These are phyloP conservation scores for Protonemura montana DNA, from an alignment of 2,888 invertebrate genomes.

Conservation along the genomic window DNA sequence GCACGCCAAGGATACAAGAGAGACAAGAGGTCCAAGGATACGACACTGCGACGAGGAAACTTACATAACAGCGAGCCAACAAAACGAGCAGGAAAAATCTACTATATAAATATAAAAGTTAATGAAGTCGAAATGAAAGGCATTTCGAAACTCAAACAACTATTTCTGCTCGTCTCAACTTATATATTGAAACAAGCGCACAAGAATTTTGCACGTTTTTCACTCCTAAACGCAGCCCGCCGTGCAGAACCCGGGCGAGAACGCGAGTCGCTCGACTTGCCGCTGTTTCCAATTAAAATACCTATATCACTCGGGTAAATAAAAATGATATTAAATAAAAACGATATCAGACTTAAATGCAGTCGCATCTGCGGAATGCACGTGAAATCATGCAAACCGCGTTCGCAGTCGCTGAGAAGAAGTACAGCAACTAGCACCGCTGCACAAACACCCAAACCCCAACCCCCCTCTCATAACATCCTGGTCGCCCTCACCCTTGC, in stretches of 20 bases:
- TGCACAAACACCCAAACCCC: too few relatives aligned
- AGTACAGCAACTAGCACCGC: too few relatives aligned
- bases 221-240: neutral
- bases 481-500: too few relatives aligned
- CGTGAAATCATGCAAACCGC: neutral
- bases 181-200: neutral
- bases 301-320: neutral
- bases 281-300: neutral
- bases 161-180: neutral
- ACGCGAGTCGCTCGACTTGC: neutral
- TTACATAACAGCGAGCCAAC: too few relatives aligned
- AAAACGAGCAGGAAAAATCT: neutral
- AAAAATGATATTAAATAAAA: neutral
- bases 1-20: neutral
- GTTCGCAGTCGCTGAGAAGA: neutral
- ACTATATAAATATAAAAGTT: neutral
- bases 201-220: neutral
- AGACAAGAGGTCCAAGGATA: too few relatives aligned
- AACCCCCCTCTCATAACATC: neutral
- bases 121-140: slow-evolving; percentile 12
- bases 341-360: neutral
- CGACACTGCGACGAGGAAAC: too few relatives aligned
- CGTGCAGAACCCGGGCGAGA: neutral
- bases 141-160: slow-evolving; percentile 7
- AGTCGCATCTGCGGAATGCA: neutral